Conservation (phyloP, 2,113 vertebrate species). For the Eleginops maclovinus region DNA sequence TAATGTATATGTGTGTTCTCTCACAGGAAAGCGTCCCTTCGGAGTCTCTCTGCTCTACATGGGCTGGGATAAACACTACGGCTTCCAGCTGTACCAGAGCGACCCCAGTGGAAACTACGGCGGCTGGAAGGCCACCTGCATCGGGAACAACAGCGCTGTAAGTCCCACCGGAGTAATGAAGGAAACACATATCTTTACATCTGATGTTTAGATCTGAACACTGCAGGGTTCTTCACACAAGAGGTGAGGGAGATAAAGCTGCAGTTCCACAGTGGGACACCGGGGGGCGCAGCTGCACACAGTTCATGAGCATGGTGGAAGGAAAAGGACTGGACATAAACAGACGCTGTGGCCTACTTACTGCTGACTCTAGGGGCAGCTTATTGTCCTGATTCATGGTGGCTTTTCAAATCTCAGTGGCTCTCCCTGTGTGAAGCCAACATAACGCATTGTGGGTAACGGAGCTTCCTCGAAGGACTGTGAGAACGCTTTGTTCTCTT, state of each 20-base stretch:
- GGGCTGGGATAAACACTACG: constrained; percentile 99
- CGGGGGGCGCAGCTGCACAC: constrained; percentile 24
- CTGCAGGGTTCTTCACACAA: neutral
- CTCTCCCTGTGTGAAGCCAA: neutral
- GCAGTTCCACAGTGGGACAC: constrained; percentile 12
- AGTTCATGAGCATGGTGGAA: neutral
- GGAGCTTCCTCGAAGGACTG: neutral
- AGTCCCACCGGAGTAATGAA: constrained; percentile 70
- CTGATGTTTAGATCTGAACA: too few species aligned
- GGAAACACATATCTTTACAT: too few species aligned
- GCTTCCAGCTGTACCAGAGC: constrained; percentile 98
- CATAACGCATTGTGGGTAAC: constrained; percentile 44
- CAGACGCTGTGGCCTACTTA: constrained; percentile 35
- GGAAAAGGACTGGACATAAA: constrained; percentile 5
- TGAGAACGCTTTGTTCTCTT: constrained; percentile 16
- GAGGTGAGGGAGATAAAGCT: neutral
- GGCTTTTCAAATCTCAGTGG: constrained; percentile 23
- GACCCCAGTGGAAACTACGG: constrained; percentile 99
- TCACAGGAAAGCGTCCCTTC: constrained; percentile 95
- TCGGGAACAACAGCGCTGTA: constrained; percentile 98
- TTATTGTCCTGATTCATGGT: constrained; percentile 26
- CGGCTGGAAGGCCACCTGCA: constrained; percentile 98
- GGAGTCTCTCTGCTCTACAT: constrained; percentile 98
- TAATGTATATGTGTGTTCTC: too few species aligned
- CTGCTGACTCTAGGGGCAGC: constrained; percentile 22